These are phyloP conservation scores for Gobio occitaniae DNA, from an alignment of 2,797 vertebrate species.

Conservation along the genomic window DNA sequence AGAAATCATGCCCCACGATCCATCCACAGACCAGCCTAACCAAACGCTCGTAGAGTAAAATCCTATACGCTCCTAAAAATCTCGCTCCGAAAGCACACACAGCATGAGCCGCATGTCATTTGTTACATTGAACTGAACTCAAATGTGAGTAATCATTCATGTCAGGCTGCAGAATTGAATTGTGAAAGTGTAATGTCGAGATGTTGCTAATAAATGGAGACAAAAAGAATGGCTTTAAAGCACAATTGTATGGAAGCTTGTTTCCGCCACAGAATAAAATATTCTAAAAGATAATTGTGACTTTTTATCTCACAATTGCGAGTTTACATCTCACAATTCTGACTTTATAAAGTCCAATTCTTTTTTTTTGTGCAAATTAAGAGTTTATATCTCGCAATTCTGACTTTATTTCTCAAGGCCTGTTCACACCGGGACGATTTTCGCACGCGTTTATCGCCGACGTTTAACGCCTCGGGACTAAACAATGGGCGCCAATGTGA, in stretches of 20 bases:
- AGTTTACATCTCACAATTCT: no score
- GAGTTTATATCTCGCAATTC: no score
- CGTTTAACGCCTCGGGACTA: no score
- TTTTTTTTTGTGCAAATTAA: no score
- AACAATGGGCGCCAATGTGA: no score
- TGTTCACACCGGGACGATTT: no score
- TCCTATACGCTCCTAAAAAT: conserved; percentile 7
- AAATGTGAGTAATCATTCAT: conserved; percentile 6
- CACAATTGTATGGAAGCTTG: background rate
- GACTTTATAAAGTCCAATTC: no score
- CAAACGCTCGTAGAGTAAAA: background rate
- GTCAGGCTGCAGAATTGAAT: background rate
- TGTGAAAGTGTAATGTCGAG: background rate
- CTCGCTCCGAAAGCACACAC: background rate
- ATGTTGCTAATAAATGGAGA: background rate
- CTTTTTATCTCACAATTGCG: no score
- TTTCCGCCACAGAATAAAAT: no score
- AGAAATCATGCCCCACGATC: background rate
- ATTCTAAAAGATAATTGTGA: no score
- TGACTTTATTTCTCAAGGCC: no score
- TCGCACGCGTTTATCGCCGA: no score
- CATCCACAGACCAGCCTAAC: background rate
- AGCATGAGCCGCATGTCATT: background rate
- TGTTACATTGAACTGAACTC: conserved; percentile 9
- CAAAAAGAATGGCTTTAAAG: background rate